These are phyloP conservation scores for Chirona hameri DNA, from an alignment of 2,888 invertebrate species.

Conservation along the genomic window DNA sequence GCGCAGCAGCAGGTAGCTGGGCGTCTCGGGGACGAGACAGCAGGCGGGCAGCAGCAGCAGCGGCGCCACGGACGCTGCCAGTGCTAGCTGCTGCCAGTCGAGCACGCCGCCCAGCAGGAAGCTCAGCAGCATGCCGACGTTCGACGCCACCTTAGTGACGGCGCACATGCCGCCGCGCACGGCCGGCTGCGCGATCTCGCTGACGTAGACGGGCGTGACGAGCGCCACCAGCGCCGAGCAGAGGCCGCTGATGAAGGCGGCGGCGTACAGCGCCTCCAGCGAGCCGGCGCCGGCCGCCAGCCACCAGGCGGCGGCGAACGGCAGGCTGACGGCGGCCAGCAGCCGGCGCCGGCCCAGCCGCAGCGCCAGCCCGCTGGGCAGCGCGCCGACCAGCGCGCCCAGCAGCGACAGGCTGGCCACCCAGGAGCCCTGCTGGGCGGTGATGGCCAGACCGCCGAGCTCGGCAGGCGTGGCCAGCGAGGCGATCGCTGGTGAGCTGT, in stretches of 20 bases:
- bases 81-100: conserved; percentile 79
- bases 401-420: conserved; percentile 72
- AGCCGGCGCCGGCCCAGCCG: conserved; percentile 67
- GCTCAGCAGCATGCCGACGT: conserved; percentile 77
- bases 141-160: conserved; percentile 77
- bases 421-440: conserved; percentile 70
- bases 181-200: conserved; percentile 82
- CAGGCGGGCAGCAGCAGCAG: conserved; percentile 68
- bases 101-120: conserved; percentile 78
- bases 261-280: conserved; percentile 74
- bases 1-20: conserved; percentile 72
- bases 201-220: conserved; percentile 76
- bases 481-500: conserved; percentile 76
- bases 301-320: conserved; percentile 75
- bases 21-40: conserved; percentile 81
- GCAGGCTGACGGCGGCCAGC: conserved; percentile 66
- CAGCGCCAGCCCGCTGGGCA: conserved; percentile 73
- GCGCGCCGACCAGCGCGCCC: conserved; percentile 75
- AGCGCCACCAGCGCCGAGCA: conserved; percentile 74
- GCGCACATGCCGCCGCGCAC: conserved; percentile 83
- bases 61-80: conserved; percentile 73
- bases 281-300: conserved; percentile 72
- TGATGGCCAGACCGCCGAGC: no score
- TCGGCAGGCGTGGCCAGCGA: conserved; percentile 52
- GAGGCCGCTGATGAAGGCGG: conserved; percentile 79